Conservation (phyloP, 2,888 invertebrate genomes). For the Poecilus cupreus region DNA sequence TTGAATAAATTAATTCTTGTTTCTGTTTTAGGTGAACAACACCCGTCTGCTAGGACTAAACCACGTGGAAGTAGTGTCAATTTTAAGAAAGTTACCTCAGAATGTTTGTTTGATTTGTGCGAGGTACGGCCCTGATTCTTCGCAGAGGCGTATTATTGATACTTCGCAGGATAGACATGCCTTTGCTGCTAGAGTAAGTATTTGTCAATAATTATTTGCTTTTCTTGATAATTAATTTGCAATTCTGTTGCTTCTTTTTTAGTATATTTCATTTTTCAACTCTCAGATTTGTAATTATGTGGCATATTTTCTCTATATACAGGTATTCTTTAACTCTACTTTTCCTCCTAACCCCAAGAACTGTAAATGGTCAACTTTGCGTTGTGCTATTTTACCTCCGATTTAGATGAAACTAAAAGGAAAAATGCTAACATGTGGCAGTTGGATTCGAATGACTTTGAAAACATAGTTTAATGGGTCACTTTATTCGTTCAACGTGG, state of each 20-base stretch:
- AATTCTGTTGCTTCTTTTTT: conserved; percentile 34
- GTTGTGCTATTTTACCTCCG: too few species aligned
- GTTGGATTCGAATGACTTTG: too few species aligned
- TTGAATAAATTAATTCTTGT: not conserved
- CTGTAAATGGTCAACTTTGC: too few species aligned
- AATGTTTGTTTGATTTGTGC: conserved; percentile 90
- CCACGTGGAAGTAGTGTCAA: conserved; percentile 92
- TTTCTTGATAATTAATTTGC: conserved; percentile 17
- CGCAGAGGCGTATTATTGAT: conserved; percentile 77
- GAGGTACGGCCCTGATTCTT: conserved; percentile 74
- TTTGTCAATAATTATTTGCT: not conserved
- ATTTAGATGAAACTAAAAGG: too few species aligned
- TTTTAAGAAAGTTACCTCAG: conserved; percentile 87
- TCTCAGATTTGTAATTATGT: conserved; percentile 22
- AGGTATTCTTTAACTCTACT: conserved; percentile 13
- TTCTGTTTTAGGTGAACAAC: conserved; percentile 85
- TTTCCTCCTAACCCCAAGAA: not conserved
- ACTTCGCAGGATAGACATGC: conserved; percentile 80
- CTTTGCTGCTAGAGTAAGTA: conserved; percentile 80
- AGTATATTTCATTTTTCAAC: conserved; percentile 33
- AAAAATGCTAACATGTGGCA: too few species aligned
- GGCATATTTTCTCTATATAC: conserved; percentile 27
- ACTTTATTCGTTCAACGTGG: too few species aligned
- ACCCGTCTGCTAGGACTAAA: conserved; percentile 89
- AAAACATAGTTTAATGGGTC: too few species aligned